Base-by-base conservation (phyloP, 2,113 vertebrate species). In the Coregonus clupeaformis region DNA sequence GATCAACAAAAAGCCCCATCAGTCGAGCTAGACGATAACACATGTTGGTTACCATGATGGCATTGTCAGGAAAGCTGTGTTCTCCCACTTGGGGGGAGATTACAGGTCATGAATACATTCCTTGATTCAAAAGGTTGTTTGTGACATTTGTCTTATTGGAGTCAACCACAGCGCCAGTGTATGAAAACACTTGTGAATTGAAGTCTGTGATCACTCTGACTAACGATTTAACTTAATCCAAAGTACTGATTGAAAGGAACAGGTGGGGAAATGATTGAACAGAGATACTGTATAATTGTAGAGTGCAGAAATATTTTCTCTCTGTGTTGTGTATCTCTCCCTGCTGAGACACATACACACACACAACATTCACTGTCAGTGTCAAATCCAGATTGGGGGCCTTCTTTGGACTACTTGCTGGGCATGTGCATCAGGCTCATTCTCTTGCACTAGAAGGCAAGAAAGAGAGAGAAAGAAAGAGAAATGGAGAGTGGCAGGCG, bases 121-220 rank as follows among this genome's bases (percentile, higher is more conserved):
- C 30, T 67, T 30, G 2, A 9, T n/a, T 18, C 6, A 32, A 27
- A 66, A 5, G 25, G 25, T 81, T 57, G 25, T 4, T 66, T 0
- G 0, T 59, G 57, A 59, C 6, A n/a, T 59, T 59, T n/a, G 6
- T 60, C 1, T 60, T 60, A 60, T 22, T 60, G 18, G 6, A 77
- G 75, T 68, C 45, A 75, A 32, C 63, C 18, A 22, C 70, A 60
- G 57, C 47, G 76, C 73, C 74, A 69, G 71, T 76, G 78, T 65
- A 57, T 49, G 55, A 72, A 36, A 57, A 62, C 66, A 77, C 45
- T 32, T 11, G 45, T 16, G 45, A 76, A 60, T 49, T 59, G 16
- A 76, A 80, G 74, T 76, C 64, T 76, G 57, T 77, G 70, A 81
- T 81, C 70, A 81, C 60, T 60, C 25, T 77, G 68, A 74, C n/a